A percentile compares a stretch with the other conserved stretches of the same genome.
phyloP scores from a whole-genome alignment of 2,113 vertebrate genomes.

The Chloroceryle aenea region DNA sequence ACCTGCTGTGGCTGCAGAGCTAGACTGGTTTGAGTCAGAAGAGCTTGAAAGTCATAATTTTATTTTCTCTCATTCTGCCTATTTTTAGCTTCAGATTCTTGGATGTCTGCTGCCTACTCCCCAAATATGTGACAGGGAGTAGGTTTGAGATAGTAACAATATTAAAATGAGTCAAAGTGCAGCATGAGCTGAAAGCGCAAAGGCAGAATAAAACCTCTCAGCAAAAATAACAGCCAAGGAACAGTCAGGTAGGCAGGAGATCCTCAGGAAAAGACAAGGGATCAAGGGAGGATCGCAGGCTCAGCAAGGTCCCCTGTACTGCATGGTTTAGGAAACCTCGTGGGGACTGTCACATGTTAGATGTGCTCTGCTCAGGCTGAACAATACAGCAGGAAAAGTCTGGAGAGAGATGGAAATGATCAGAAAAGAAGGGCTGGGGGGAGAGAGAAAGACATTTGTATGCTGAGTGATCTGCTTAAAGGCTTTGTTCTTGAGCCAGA shows the following conservation, averaged over 20 bases:
- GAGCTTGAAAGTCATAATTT: not conserved
- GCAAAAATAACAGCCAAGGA: not conserved
- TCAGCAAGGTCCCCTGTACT: not conserved
- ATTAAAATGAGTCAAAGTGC: conserved; percentile 44
- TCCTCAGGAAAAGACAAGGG: not conserved
- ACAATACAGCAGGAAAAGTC: not conserved
- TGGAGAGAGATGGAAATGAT: not conserved
- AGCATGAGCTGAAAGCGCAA: conserved; percentile 12
- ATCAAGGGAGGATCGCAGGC: not conserved
- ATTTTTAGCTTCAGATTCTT: conserved; percentile 45
- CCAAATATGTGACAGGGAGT: conserved; percentile 40
- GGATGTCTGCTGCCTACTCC: conserved; percentile 50
- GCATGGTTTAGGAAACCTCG: rapidly evolving
- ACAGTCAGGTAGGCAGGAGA: not conserved
- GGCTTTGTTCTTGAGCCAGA: not conserved
- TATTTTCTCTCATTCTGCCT: conserved; percentile 28
- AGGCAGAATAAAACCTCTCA: not conserved
- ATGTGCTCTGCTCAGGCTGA: not conserved
- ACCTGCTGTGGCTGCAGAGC: not conserved
- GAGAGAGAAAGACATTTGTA: not conserved
- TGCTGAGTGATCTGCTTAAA: rapidly evolving
- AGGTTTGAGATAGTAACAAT: conserved; percentile 64
- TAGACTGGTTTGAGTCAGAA: not conserved
- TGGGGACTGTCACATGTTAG: not conserved
- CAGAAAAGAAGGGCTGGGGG: not conserved